phyloP scores from a whole-genome alignment of 2,888 invertebrate species.

The Drosophila anomelani region DNA sequence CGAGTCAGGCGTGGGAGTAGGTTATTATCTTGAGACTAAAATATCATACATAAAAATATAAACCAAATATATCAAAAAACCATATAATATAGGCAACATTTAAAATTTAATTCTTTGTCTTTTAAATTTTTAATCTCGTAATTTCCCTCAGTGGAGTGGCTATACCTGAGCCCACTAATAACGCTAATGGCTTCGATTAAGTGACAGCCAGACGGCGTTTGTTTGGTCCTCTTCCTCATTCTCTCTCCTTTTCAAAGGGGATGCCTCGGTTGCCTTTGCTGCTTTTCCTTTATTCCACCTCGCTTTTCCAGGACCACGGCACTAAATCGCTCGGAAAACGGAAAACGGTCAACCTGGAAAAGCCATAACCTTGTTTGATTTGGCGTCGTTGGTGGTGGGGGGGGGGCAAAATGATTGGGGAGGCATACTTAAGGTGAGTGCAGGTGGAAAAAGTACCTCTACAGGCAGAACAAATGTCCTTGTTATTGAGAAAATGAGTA shows the following conservation, averaged over 20 bases:
- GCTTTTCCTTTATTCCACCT: background rate
- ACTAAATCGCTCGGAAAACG: slow-evolving; percentile 71
- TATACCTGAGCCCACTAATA: slow-evolving; percentile 59
- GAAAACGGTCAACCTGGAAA: slow-evolving; percentile 47
- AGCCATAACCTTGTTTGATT: slow-evolving; percentile 48
- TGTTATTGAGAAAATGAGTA: slow-evolving; percentile 35
- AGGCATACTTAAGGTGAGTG: background rate
- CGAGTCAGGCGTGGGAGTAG: slow-evolving; percentile 83
- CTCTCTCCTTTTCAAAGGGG: background rate
- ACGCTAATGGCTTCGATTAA: slow-evolving; percentile 80
- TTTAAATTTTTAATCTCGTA: no score
- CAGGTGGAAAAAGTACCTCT: slow-evolving; percentile 28
- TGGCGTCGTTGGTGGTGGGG: background rate
- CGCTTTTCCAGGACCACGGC: slow-evolving; percentile 21
- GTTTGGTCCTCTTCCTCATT: slow-evolving; percentile 58
- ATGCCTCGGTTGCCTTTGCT: slow-evolving; percentile 11
- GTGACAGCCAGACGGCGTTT: slow-evolving; percentile 79
- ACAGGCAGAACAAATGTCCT: slow-evolving; percentile 41
- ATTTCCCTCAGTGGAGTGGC: background rate
- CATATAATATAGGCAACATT: no score
- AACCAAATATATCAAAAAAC: background rate
- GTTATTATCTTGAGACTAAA: no score
- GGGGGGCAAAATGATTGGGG: background rate
- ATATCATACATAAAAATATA: background rate
- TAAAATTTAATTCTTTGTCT: no score